Percentiles rank a stretch among this genome's conserved stretches.
Evolutionary conservation across 2,113 vertebrate species (phyloP).

Genomic region (Tragelaphus buxtoni): DNA sequence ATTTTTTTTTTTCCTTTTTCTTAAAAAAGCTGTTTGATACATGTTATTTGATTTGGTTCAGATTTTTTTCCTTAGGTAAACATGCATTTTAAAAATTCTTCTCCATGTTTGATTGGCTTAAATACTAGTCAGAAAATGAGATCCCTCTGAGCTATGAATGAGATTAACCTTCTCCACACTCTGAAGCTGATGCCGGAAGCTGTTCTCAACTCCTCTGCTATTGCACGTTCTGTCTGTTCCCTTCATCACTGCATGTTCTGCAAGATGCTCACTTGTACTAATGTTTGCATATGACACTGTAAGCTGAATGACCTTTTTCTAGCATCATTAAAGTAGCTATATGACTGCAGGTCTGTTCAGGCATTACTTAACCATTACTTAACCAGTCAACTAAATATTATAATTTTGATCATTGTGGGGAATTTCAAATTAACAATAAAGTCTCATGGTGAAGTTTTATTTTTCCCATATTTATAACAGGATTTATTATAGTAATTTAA

Average conservation of each 20-base stretch:
- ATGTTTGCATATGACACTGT: slow-evolving; percentile 53
- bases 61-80: slow-evolving; percentile 60
- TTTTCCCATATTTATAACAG: background rate
- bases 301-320: slow-evolving; percentile 52
- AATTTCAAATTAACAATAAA: slow-evolving; percentile 54
- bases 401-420: background rate
- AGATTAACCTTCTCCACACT: slow-evolving; percentile 87
- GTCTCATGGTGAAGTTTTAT: background rate
- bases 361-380: slow-evolving; percentile 33
- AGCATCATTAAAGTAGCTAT: slow-evolving; percentile 43
- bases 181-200: slow-evolving; percentile 99
- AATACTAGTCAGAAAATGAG: slow-evolving; percentile 54
- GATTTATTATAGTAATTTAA: slow-evolving; percentile 24
- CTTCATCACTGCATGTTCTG: slow-evolving; percentile 66
- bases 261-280: slow-evolving; percentile 69
- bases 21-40: slow-evolving; percentile 28
- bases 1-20: slow-evolving; percentile 66
- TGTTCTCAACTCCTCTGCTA: slow-evolving; percentile 80
- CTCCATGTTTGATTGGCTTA: slow-evolving; percentile 76
- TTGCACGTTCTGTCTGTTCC: slow-evolving; percentile 21
- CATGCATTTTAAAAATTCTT: slow-evolving; percentile 57
- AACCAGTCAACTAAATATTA: background rate
- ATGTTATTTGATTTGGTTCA: slow-evolving; percentile 65
- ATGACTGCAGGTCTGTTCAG: slow-evolving; percentile 38
- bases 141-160: slow-evolving; percentile 79